These are phyloP conservation scores for Heliconius aoede DNA, from an alignment of 2,888 invertebrate species.

Conservation along the genomic window DNA sequence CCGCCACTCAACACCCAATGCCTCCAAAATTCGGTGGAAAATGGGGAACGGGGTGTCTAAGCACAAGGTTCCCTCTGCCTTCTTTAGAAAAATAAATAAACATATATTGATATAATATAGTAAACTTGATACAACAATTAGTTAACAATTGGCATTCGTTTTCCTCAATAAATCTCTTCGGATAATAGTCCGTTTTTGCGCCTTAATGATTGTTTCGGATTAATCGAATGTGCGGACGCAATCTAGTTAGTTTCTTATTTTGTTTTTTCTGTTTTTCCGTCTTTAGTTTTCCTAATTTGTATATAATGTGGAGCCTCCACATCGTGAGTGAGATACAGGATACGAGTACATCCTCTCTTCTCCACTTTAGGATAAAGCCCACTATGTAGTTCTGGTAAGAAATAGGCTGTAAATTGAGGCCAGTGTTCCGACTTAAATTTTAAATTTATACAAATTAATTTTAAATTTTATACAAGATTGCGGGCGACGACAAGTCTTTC, in stretches of 20 bases:
- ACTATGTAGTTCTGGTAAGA: no score
- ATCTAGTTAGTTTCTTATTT: constrained; percentile 21
- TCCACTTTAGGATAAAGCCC: no score
- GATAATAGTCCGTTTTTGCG: constrained; percentile 42
- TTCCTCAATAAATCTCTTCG: constrained; percentile 43
- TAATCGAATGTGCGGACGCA: constrained; percentile 32
- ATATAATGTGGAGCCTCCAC: not conserved
- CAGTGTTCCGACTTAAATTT: no score
- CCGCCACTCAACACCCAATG: no score
- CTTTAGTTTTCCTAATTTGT: not conserved
- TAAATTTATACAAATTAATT: not conserved
- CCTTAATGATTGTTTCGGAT: constrained; percentile 38
- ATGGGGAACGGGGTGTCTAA: no score
- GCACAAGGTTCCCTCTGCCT: no score
- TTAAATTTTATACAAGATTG: not conserved
- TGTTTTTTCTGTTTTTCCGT: not conserved
- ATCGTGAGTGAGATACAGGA: no score
- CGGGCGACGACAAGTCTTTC: not conserved
- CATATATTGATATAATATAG: not conserved
- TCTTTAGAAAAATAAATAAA: not conserved
- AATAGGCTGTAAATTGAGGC: no score
- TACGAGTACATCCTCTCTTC: no score
- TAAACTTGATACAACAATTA: constrained; percentile 31
- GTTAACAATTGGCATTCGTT: constrained; percentile 31
- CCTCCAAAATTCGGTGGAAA: no score